Evolutionary conservation across 1,140 invertebrate genomes (phyloP), one percentile per base, ranked within the genome.

Genomic region (Oryzaephilus surinamensis): DNA sequence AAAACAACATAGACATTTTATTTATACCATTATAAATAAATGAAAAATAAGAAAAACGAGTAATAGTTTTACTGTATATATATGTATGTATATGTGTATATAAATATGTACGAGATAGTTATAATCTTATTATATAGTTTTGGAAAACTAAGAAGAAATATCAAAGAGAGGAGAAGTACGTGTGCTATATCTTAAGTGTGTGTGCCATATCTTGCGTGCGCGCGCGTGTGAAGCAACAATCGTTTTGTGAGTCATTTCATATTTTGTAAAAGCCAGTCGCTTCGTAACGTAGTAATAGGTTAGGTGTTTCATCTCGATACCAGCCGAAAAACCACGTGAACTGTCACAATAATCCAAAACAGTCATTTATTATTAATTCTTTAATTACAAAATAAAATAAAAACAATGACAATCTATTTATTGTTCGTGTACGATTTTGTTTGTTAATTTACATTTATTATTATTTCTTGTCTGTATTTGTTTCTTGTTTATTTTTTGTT

Each of bases 221-320:
- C 42, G 42, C 42, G 42, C 19, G 35, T 11, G 8, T n/a, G 32
- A 38, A 32, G 24, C 34, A 31, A 43, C 41, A 43, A 37, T 39
- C 36, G 37, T 38, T 38, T 29, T 30, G 36, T 38, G 36, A 38
- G 27, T 38, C 36, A 38, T 27, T 29, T n/a, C n/a, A 28, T 31
- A 18, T 38, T 18, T 7, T 28, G 36, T 29, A 21, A 6, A 30
- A 14, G 36, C 16, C 18, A 26, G 36, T 10, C 6, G 30, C 8
- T 24, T 5, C 8, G 19, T 8, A 4, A 20, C 23, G 23, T 24
- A 24, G n/a, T n/a, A n/a, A n/a, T n/a, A n/a, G n/a, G n/a, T n/a
- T n/a, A n/a, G n/a, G n/a, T n/a, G n/a, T n/a, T n/a, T n/a, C n/a
- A 21, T 24, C 23, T 11, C 11, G 23, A 10, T 5, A 14, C n/a